Conservation (phyloP, 2,113 vertebrate genomes). For the Pollachius pollachius region DNA sequence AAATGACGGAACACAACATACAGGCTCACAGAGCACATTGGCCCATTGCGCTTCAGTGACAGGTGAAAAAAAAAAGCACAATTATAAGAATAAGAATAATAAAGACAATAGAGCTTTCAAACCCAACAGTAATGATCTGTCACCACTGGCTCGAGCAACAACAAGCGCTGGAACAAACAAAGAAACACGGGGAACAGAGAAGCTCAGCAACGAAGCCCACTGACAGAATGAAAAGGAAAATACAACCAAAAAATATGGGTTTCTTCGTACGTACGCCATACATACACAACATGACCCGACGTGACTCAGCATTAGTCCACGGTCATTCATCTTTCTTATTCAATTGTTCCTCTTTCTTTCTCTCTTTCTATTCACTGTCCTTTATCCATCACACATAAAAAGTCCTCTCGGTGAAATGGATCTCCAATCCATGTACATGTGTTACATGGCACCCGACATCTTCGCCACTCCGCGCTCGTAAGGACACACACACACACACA, state of each 20-base stretch:
- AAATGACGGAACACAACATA: slow-evolving; percentile 56
- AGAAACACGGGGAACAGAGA: slow-evolving; percentile 41
- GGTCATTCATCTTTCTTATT: slow-evolving; percentile 20
- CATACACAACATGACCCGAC: slow-evolving; percentile 48
- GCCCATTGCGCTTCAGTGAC: slow-evolving; percentile 27
- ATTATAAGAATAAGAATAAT: slow-evolving; percentile 42
- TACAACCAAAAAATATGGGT: slow-evolving; percentile 44
- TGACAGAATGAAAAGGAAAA: slow-evolving; percentile 29
- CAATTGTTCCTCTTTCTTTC: not conserved
- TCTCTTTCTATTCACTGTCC: slow-evolving; percentile 34
- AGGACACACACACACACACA: slow-evolving; percentile 4
- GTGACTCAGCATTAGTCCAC: slow-evolving; percentile 28
- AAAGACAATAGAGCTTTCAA: slow-evolving; percentile 34
- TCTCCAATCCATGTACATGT: slow-evolving; percentile 23
- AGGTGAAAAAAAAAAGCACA: slow-evolving; percentile 45
- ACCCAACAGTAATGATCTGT: slow-evolving; percentile 15
- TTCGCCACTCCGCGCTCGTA: slow-evolving; percentile 43
- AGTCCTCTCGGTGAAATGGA: slow-evolving; percentile 32
- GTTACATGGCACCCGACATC: slow-evolving; percentile 35
- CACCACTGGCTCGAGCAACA: slow-evolving; percentile 26
- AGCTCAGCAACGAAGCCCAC: slow-evolving; percentile 41
- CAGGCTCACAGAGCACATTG: slow-evolving; percentile 49
- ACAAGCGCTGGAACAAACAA: slow-evolving; percentile 30
- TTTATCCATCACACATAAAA: slow-evolving; percentile 26
- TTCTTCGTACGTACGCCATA: slow-evolving; percentile 53